Base-by-base conservation (phyloP, 1,140 invertebrate species). In the Leptinotarsa defecta region DNA sequence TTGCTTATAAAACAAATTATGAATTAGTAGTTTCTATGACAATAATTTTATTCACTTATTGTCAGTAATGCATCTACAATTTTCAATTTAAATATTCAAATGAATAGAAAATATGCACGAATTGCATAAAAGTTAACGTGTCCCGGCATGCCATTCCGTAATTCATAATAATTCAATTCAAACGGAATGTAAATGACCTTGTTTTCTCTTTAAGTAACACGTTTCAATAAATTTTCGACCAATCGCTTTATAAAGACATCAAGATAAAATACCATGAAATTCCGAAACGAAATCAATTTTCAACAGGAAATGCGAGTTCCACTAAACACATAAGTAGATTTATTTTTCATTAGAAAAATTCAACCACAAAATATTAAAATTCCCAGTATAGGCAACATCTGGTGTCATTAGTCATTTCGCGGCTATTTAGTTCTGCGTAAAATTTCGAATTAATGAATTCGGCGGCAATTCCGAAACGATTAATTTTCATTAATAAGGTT, bases 341-440 rank as follows among this genome's bases (percentile, higher is more conserved):
- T 34, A 52, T 24, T 61, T n/a, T 27, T 57, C 65, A 43, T 74
- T 61, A 8, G 17, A 61, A 61, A 74, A 74, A 49, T 24, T 20
- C 49, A 69, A 74, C 73, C 73, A 52, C 73, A 74, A 74, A 57
- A 64, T 67, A 69, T 52, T 48, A 52, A 43, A 68, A 68, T 74
- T 68, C 49, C 48, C 20, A 49, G 24, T 27, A 65, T 19, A 62
- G 17, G 62, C 62, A 48, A 65, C 73, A 74, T 74, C 73, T 74
- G 73, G 65, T 61, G 22, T 49, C 65, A 61, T 69, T 69, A 57
- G n/a, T 68, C 73, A 69, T 69, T 34, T 69, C 34, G 48, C n/a
- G 24, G 65, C 68, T 69, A 61, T 74, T 57, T 68, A 68, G 62
- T 74, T 74, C 73, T 57, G 65, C 73, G 73, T 74, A 74, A 74